Conservation (phyloP, 2,888 invertebrate species). For the Chironomus riparius region DNA sequence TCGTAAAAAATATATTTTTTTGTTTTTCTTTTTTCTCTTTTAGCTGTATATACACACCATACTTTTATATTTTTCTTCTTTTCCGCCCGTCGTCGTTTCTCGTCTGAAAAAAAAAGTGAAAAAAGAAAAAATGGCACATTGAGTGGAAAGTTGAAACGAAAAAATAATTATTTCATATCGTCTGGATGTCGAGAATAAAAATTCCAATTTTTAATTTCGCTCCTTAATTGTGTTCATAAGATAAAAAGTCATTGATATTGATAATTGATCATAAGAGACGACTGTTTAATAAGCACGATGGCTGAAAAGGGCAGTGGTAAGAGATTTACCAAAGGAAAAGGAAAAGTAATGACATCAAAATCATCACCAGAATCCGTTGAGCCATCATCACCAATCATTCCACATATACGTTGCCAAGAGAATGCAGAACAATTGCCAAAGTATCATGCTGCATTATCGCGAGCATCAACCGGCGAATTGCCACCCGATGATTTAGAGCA, state of each 20-base stretch:
- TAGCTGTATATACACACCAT: conserved; percentile 19
- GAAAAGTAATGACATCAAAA: conserved; percentile 1
- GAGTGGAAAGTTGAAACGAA: conserved; percentile 7
- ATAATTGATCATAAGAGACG: not conserved
- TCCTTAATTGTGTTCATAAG: conserved; percentile 6
- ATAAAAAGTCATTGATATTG: not conserved
- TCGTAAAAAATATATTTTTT: conserved; percentile 10
- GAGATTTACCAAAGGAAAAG: conserved; percentile 2
- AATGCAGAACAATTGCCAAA: conserved; percentile 58
- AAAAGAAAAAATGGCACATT: conserved; percentile 21
- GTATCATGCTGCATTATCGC: conserved; percentile 51
- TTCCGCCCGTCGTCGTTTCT: conserved; percentile 25
- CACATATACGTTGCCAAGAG: conserved; percentile 61
- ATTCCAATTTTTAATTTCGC: not conserved
- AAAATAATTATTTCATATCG: not conserved
- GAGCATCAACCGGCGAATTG: conserved; percentile 64
- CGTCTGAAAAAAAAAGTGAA: not conserved
- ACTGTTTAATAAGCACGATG: not conserved
- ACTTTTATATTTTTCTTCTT: conserved; percentile 23
- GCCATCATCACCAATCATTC: conserved; percentile 41
- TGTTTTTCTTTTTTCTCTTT: conserved; percentile 23
- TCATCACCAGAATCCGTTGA: conserved; percentile 7
- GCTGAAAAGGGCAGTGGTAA: conserved; percentile 26
- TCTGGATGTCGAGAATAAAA: not conserved
- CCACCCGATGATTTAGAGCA: conserved; percentile 83